A percentile compares a stretch with the other conserved stretches of the same genome.
phyloP scores from a whole-genome alignment of 2,888 invertebrate genomes.

The Volucella zonaria region DNA sequence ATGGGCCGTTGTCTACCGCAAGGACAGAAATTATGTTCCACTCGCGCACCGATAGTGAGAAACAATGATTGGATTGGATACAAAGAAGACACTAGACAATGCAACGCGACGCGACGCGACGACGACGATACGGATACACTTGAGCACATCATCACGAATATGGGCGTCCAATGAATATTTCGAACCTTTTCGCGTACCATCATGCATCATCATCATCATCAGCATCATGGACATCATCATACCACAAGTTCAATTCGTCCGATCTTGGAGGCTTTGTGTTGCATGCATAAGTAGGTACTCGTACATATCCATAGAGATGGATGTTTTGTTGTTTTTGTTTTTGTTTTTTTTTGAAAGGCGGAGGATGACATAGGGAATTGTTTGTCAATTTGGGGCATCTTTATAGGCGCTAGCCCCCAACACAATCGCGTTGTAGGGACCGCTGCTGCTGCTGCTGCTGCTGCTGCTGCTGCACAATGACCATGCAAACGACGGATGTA shows the following conservation, averaged over 20 bases:
- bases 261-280: constrained; percentile 33
- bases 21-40: constrained; percentile 71
- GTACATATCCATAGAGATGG: not conserved
- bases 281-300: not conserved
- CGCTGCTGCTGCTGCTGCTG: constrained; percentile 40
- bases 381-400: constrained; percentile 74
- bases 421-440: constrained; percentile 60
- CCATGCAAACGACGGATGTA: constrained; percentile 73
- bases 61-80: constrained; percentile 72
- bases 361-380: constrained; percentile 67
- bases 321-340: not conserved
- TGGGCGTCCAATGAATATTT: constrained; percentile 74
- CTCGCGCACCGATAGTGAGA: constrained; percentile 72
- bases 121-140: constrained; percentile 17
- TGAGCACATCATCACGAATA: constrained; percentile 72
- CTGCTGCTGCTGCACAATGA: constrained; percentile 56
- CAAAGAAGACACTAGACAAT: constrained; percentile 17
- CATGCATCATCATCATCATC: constrained; percentile 72
- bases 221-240: constrained; percentile 67
- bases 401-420: constrained; percentile 74
- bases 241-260: constrained; percentile 67
- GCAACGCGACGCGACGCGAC: constrained; percentile 13
- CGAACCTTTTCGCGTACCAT: constrained; percentile 59
- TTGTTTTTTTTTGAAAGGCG: constrained; percentile 22
- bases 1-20: constrained; percentile 17